These are phyloP conservation scores for Pseudochirops cupreus DNA, from an alignment of 2,797 vertebrate genomes.

Conservation along the genomic window DNA sequence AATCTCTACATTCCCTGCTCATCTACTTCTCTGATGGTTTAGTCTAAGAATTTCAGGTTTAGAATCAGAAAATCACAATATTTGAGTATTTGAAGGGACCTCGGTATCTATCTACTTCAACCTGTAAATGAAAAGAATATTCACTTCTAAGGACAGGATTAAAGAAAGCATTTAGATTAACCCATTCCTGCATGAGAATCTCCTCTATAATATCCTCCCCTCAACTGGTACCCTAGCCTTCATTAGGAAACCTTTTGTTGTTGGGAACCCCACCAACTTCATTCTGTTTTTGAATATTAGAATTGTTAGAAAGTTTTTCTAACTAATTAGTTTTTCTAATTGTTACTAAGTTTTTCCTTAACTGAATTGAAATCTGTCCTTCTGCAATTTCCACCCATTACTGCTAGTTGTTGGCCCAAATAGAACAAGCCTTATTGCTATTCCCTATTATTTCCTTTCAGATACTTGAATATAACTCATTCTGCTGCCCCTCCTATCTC, in stretches of 20 bases:
- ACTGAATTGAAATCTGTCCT: not conserved
- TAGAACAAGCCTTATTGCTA: not conserved
- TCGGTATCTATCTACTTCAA: not conserved
- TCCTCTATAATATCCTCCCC: not conserved
- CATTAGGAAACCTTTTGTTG: not conserved
- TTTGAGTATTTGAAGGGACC: not conserved
- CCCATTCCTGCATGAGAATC: not conserved
- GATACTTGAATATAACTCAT: not conserved
- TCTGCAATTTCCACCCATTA: not conserved
- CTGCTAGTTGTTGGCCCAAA: not conserved
- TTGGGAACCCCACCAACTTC: not conserved
- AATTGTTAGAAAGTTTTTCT: not conserved
- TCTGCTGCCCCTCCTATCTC: not conserved
- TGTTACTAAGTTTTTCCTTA: not conserved
- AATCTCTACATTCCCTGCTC: no score
- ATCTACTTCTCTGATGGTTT: not conserved
- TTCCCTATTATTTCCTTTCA: not conserved
- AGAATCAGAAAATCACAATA: not conserved
- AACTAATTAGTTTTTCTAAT: not conserved
- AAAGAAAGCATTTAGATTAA: not conserved
- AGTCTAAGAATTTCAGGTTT: not conserved
- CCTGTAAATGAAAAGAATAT: not conserved
- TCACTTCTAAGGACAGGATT: not conserved
- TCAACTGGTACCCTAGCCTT: not conserved
- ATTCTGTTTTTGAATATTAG: not conserved